Conservation (phyloP, 2,113 vertebrate species). For the Carassius auratus region DNA sequence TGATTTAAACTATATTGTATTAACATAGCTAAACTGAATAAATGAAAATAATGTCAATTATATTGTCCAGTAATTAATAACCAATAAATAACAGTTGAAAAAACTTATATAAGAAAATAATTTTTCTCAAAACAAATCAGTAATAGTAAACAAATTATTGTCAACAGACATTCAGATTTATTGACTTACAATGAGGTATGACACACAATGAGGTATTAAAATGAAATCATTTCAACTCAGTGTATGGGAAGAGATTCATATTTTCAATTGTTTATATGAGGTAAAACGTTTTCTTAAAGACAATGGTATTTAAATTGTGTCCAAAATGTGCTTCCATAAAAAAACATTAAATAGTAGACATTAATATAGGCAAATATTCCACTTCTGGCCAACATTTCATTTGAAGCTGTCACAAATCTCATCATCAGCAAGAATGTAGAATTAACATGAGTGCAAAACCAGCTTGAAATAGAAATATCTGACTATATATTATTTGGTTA, state of each 20-base stretch:
- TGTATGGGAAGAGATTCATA: neutral
- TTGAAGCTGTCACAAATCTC: too few relatives aligned
- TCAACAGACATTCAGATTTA: neutral
- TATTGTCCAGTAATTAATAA: neutral
- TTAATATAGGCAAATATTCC: too few relatives aligned
- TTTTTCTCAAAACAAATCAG: too few relatives aligned
- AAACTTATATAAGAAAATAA: too few relatives aligned
- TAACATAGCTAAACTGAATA: neutral
- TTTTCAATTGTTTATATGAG: conserved; percentile 3
- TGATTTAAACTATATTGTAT: neutral
- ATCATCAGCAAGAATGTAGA: too few relatives aligned
- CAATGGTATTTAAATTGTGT: neutral
- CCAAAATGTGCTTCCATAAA: neutral
- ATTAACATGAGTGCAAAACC: too few relatives aligned
- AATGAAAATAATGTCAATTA: neutral
- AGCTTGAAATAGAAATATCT: too few relatives aligned
- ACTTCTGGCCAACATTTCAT: too few relatives aligned
- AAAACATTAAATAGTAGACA: too few relatives aligned
- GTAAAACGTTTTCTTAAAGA: neutral
- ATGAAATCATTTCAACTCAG: neutral
- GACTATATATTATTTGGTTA: too few relatives aligned
- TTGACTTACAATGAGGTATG: neutral
- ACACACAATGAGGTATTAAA: conserved; percentile 4
- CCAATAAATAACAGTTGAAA: neutral
- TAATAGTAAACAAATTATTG: too few relatives aligned